These are phyloP conservation scores for Papilio machaon DNA, from an alignment of 1,140 invertebrate genomes.

Conservation along the genomic window DNA sequence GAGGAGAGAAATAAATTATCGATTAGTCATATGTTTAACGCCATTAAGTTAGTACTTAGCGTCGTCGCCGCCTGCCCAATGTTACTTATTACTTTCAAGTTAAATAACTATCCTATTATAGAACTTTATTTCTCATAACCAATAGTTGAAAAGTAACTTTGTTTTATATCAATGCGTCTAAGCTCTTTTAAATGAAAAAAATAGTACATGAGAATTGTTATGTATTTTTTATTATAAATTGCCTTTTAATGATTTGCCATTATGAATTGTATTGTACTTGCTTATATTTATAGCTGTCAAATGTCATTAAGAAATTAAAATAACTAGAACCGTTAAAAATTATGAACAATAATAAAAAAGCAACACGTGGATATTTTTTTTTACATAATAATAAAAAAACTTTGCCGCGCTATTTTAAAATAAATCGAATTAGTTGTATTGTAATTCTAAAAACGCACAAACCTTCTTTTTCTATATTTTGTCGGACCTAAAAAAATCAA, in stretches of 20 bases:
- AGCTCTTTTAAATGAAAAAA: not conserved
- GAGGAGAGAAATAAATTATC: slow-evolving; percentile 51
- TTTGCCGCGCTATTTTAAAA: too few relatives aligned
- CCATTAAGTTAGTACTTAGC: slow-evolving; percentile 64
- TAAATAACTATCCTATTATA: not conserved
- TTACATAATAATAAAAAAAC: too few relatives aligned
- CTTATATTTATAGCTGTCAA: not conserved
- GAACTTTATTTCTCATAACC: not conserved
- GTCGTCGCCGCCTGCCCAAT: slow-evolving; percentile 45
- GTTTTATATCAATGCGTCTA: not conserved
- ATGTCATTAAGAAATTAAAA: not conserved
- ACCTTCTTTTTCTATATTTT: not conserved
- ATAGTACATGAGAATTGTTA: not conserved
- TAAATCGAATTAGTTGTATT: too few relatives aligned
- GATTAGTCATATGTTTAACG: slow-evolving; percentile 57
- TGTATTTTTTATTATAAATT: not conserved
- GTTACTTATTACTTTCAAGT: not conserved
- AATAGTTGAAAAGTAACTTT: not conserved
- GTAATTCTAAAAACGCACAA: not conserved
- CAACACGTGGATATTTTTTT: too few relatives aligned
- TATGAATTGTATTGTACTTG: not conserved
- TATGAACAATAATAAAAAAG: not conserved
- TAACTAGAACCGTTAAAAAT: not conserved
- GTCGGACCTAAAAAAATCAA: not conserved
- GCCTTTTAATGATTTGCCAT: not conserved